Evolutionary conservation across 1,140 invertebrate species (phyloP), one percentile per base, ranked within the genome.

Genomic region (Neodiprion virginianus): DNA sequence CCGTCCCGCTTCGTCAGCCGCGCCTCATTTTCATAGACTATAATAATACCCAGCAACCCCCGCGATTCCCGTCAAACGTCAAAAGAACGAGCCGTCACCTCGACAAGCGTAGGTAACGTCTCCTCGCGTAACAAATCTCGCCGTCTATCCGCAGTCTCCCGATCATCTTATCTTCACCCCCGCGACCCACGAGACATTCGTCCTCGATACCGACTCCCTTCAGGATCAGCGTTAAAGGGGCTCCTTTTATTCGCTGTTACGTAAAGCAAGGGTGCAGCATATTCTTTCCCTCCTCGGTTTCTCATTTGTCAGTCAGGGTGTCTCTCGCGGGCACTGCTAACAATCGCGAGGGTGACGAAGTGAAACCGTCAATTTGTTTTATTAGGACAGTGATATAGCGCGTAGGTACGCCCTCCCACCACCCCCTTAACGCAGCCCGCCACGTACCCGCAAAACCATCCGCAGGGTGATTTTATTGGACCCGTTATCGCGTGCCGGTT

Each of bases 351-450:
- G 53, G 53, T 61, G 53, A 61, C 53, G 53, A 61, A 61, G 75
- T 78, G 74, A 67, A 76, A 69, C 71, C 49, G 67, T 76, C 79
- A 82, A 81, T 81, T 81, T 81, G 75, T 81, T 80, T 81, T 79
- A 80, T 82, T 81, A 81, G 74, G 71, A 8, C 48, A 17, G 9
- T 11, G 8, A 67, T 23, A 67, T 11, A 40, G 8, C 75, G 71
- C 14, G 14, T 47, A 17, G 50, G 40, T 53, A 53, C 14, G 14
- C 21, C 8, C 48, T 1, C 23, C 67, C 61, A 49, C 74, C 9
- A 28, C 50, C 65, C 17, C 66, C 28, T 68, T 23, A 17, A 40
- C 47, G 40, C 67, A 28, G 8, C 66, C 48, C 50, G 48, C 14
- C 17, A 53, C 14, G 28, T 28, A 23, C 28, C n/a, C 14, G n/a